Base-by-base conservation (phyloP, 2,888 invertebrate species). In the Drosophila buzzatii region DNA sequence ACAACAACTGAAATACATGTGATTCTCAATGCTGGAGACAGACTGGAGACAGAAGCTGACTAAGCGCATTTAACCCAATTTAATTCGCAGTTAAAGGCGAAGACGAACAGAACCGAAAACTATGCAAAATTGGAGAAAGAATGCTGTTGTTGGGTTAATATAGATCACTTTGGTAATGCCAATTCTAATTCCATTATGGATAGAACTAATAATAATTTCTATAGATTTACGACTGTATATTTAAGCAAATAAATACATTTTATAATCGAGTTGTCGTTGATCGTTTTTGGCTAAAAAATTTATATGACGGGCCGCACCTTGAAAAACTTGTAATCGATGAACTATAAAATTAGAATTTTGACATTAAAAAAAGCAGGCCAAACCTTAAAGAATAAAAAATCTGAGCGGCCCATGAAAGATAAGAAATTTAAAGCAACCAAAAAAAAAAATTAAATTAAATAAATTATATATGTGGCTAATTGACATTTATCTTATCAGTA, bases 21-120 rank as follows among this genome's bases (percentile, higher is more conserved):
- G 64, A 76, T 60, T 69, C 59, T 63, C 76, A 76, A 76, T 76
- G 76, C 62, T 69, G 68, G 68, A 70, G 69, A 67, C 69, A 18
- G 27, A 55, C 69, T 70, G 61, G 68, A 76, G 77, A 76, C 76
- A 64, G 31, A 55, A 16, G 39, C 59, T 31, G 67, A 59, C 41
- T 56, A 59, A 35, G 39, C 58, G 53, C 35, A 33, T 41, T 60
- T 70, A 56, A 62, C 79, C 79, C 62, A 76, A 70, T 59, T 73
- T 37, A 31, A 18, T 23, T 73, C 14, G 45, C 45, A 49, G 12
- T 20, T 16, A 52, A 9, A 20, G 20, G 1, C 33, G 12, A 12
- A n/a, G 12, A 35, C 5, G 3, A 18, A 18, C 12, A 1, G 3
- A 18, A 18, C 14, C 18, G 7, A 12, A 12, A 7, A 3, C 14